phyloP scores from a whole-genome alignment of 2,113 vertebrate species.

The Ivindomyrus marchei region DNA sequence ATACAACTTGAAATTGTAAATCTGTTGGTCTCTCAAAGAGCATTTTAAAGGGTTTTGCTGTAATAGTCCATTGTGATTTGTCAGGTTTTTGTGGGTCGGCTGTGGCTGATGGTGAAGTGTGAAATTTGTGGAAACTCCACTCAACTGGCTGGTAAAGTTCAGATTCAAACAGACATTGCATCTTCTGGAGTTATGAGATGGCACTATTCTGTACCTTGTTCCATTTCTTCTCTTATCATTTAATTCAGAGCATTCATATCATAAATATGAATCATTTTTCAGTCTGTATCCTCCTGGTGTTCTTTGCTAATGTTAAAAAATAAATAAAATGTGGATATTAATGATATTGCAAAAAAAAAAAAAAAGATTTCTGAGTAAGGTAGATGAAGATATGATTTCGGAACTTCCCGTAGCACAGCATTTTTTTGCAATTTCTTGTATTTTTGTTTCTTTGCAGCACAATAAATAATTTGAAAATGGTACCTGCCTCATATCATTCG shows the following conservation, averaged over 20 bases:
- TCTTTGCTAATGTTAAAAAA: conserved; percentile 41
- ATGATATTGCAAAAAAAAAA: conserved; percentile 73
- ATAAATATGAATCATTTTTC: conserved; percentile 25
- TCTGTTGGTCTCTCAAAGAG: conserved; percentile 69
- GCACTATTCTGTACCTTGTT: conserved; percentile 24
- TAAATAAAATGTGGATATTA: conserved; percentile 33
- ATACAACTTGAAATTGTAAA: conserved; percentile 53
- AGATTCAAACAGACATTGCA: conserved; percentile 13
- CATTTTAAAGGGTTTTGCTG: conserved; percentile 57
- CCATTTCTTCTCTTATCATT: conserved; percentile 26
- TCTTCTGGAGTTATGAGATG: conserved; percentile 19
- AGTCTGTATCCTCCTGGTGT: conserved; percentile 46
- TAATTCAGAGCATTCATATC: conserved; percentile 24
- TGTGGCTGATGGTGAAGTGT: background rate
- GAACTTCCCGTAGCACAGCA: conserved; percentile 69
- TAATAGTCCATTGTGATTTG: conserved; percentile 36
- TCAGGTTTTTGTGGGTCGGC: conserved; percentile 12
- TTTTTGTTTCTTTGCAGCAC: conserved; percentile 67
- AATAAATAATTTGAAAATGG: conserved; percentile 64
- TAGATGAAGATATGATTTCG: conserved; percentile 73
- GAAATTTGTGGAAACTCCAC: conserved; percentile 6
- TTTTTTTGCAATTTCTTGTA: conserved; percentile 63
- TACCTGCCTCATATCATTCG: background rate
- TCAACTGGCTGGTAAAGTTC: conserved; percentile 25
- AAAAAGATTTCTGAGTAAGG: conserved; percentile 55